Evolutionary conservation across 2,797 vertebrate species (phyloP).

Genomic region (Pseudocheirus occidentalis): DNA sequence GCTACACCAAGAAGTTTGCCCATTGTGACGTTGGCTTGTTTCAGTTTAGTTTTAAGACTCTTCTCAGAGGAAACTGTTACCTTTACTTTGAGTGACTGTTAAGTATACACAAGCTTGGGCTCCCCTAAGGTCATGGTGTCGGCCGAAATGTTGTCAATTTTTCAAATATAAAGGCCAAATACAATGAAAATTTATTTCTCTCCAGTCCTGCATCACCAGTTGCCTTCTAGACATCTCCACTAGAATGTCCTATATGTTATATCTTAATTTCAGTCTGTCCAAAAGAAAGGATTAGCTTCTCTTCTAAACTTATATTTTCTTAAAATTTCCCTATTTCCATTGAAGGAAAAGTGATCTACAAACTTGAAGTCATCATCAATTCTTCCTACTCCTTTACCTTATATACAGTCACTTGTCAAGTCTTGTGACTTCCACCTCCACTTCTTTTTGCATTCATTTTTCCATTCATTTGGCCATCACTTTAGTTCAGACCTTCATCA

Average conservation of each 20-base stretch:
- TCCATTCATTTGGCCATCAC: neutral
- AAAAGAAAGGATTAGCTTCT: neutral
- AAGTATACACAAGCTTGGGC: neutral
- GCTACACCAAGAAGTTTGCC: neutral
- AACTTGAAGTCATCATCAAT: neutral
- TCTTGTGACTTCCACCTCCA: neutral
- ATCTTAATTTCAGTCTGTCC: neutral
- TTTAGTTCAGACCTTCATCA: neutral
- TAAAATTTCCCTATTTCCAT: neutral
- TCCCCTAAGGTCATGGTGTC: neutral
- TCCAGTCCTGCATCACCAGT: neutral
- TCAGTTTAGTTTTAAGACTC: neutral
- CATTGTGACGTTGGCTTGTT: neutral
- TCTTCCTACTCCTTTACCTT: neutral
- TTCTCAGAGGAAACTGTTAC: neutral
- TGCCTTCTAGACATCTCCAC: neutral
- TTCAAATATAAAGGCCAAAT: neutral
- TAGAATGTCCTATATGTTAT: too few species aligned
- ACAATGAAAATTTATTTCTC: neutral
- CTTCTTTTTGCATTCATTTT: neutral
- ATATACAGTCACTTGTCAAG: neutral
- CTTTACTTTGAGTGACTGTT: neutral
- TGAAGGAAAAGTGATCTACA: neutral
- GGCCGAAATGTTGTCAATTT: neutral
- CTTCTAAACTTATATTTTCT: neutral